Percentiles rank a stretch among this genome's conserved stretches.
These are phyloP conservation scores for Phalacrocorax carbo DNA, from an alignment of 2,113 vertebrate genomes.

Conservation along the genomic window DNA sequence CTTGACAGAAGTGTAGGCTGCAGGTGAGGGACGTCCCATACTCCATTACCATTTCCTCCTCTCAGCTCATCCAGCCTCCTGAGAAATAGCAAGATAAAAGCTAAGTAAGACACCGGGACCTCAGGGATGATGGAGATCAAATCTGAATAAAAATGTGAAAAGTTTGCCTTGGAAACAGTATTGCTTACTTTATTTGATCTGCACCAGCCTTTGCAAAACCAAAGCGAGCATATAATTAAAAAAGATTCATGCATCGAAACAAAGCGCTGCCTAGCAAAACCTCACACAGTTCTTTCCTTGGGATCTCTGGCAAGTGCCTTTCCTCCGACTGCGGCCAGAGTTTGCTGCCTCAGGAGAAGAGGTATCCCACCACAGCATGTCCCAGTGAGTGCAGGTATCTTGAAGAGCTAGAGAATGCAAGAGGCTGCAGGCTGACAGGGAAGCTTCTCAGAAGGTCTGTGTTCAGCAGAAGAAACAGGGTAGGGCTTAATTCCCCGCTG, in stretches of 20 bases:
- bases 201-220: not conserved
- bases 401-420: not conserved
- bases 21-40: not conserved
- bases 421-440: not conserved
- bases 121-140: not conserved
- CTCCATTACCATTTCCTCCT: not conserved
- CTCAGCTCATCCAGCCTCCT: not conserved
- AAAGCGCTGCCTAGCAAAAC: not conserved
- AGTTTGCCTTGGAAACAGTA: not conserved
- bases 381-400: not conserved
- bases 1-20: not conserved
- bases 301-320: not conserved
- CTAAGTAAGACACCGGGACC: not conserved
- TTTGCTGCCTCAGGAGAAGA: not conserved
- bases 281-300: not conserved
- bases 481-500: not conserved
- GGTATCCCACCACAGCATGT: not conserved
- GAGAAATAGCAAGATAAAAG: not conserved
- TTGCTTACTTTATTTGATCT: not conserved
- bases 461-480: not conserved
- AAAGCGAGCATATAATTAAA: rapidly evolving
- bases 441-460: not conserved
- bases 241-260: not conserved
- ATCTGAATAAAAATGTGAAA: not conserved
- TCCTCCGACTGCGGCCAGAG: not conserved